phyloP scores from a whole-genome alignment of 2,888 invertebrate species.

The Heliconius hortense region DNA sequence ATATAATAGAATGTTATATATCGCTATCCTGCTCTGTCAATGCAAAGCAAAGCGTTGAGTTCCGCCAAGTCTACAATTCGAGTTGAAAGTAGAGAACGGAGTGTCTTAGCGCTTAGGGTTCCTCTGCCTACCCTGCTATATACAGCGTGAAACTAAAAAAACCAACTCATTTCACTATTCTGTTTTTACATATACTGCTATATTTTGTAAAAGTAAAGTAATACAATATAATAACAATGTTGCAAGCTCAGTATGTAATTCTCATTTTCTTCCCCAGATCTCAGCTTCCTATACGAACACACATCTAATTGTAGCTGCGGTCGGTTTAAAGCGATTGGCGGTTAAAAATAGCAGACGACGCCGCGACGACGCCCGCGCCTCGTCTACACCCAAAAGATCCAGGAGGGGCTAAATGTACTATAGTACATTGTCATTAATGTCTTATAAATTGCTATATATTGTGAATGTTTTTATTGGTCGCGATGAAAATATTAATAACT shows the following conservation, averaged over 20 bases:
- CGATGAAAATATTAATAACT: too few relatives aligned
- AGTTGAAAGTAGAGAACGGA: too few relatives aligned
- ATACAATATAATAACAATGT: neutral
- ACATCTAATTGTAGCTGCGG: conserved; percentile 19
- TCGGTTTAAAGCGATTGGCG: conserved; percentile 31
- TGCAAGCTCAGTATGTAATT: neutral
- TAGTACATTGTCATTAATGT: too few relatives aligned
- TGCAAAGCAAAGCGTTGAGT: too few relatives aligned
- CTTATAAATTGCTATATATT: neutral
- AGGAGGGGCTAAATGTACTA: conserved; percentile 27
- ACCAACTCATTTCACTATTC: too few relatives aligned
- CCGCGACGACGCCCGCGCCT: conserved; percentile 38
- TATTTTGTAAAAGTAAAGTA: neutral
- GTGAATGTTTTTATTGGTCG: too few relatives aligned
- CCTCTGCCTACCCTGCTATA: too few relatives aligned
- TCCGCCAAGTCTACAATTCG: too few relatives aligned
- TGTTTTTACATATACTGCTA: neutral
- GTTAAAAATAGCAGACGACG: conserved; percentile 37
- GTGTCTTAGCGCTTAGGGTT: too few relatives aligned
- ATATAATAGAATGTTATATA: too few relatives aligned
- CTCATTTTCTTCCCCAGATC: conserved; percentile 7
- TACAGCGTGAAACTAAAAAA: too few relatives aligned
- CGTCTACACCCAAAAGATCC: conserved; percentile 26
- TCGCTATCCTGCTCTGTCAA: too few relatives aligned
- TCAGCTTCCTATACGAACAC: conserved; percentile 12